These are phyloP conservation scores for Malacoraja senta DNA, from an alignment of 2,797 vertebrate genomes.

Conservation along the genomic window DNA sequence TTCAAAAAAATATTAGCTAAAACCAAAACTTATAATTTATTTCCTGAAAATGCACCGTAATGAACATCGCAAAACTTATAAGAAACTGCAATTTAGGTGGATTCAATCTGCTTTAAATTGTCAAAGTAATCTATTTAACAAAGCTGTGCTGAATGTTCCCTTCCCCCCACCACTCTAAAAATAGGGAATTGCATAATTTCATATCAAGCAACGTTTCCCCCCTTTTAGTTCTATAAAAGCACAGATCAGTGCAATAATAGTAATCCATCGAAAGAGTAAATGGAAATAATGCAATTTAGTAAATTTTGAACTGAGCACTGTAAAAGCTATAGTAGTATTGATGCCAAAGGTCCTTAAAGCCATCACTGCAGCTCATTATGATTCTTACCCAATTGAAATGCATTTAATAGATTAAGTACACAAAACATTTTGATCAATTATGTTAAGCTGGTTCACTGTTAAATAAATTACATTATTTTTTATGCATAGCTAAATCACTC, in stretches of 20 bases:
- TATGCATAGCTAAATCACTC: conserved; percentile 3
- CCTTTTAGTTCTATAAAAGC: neutral
- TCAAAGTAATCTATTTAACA: neutral
- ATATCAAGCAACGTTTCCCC: neutral
- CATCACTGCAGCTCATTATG: conserved; percentile 9
- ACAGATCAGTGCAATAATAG: neutral
- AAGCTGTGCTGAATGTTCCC: neutral
- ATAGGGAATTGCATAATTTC: neutral
- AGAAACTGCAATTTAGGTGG: neutral
- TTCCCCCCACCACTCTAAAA: too few relatives aligned
- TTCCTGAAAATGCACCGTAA: conserved; percentile 14
- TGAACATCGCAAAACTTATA: neutral
- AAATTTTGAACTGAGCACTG: conserved; percentile 18
- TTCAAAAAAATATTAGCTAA: neutral
- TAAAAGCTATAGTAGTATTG: conserved; percentile 18
- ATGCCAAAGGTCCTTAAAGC: conserved; percentile 34
- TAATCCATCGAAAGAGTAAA: neutral
- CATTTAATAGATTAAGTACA: conserved; percentile 29
- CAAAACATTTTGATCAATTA: conserved; percentile 37
- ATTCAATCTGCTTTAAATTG: neutral
- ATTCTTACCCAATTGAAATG: conserved; percentile 29
- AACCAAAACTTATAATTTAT: neutral
- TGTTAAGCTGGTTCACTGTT: conserved; percentile 29
- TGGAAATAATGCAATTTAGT: conserved; percentile 16
- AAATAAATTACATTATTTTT: conserved; percentile 32